A percentile compares a stretch with the other conserved stretches of the same genome.
Conservation (phyloP, 2,888 invertebrate genomes). For the Lasioglossum figueresi region DNA sequence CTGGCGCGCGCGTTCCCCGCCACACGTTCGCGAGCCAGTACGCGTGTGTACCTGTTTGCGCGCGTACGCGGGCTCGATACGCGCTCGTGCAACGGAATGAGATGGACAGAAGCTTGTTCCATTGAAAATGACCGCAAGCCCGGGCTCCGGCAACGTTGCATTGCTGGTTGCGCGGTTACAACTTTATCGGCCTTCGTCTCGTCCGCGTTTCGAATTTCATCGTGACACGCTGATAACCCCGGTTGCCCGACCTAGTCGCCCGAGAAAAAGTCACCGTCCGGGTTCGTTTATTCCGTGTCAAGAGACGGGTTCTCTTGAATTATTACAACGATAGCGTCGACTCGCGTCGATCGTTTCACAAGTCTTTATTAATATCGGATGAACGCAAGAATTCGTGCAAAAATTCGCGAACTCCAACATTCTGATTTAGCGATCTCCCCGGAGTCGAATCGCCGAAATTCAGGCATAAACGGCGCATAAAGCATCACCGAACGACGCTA, state of each 20-base stretch:
- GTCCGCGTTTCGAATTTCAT: slow-evolving; percentile 37
- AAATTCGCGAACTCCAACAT: too few species aligned
- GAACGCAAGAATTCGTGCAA: too few species aligned
- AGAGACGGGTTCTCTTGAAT: not conserved
- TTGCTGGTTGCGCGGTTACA: slow-evolving; percentile 30
- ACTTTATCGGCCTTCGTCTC: slow-evolving; percentile 40
- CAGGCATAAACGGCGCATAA: not conserved
- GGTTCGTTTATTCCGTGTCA: slow-evolving; percentile 19
- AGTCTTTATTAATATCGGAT: not conserved
- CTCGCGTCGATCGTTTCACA: not conserved
- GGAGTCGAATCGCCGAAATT: not conserved
- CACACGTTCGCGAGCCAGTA: not conserved
- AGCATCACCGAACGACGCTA: not conserved
- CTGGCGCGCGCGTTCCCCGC: not conserved
- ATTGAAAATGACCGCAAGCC: slow-evolving; percentile 54
- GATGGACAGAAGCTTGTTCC: slow-evolving; percentile 39
- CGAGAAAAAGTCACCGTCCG: not conserved
- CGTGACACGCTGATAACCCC: slow-evolving; percentile 16
- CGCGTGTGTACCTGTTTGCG: not conserved
- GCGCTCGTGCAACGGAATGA: not conserved
- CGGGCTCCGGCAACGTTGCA: slow-evolving; percentile 22
- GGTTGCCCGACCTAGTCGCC: not conserved
- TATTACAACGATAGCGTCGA: not conserved
- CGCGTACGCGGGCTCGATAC: not conserved
- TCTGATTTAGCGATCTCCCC: not conserved